Base-by-base conservation (phyloP, 2,797 vertebrate genomes). In the Pyrrhura leucotis region DNA sequence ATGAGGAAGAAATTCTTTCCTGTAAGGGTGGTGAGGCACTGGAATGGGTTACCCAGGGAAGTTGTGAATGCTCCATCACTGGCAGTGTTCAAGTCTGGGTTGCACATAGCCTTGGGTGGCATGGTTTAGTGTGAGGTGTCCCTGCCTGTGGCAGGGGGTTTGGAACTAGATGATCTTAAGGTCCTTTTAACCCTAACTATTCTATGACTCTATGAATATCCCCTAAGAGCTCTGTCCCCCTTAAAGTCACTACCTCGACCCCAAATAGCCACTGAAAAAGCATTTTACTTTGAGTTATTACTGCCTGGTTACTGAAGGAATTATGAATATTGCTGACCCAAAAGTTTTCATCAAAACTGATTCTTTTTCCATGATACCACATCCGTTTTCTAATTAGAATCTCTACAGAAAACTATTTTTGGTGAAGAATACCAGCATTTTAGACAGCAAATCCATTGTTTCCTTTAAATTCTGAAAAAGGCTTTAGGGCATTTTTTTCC, bases 361-460 rank as follows among this genome's bases (percentile, higher is more conserved):
- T 54, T 74, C 53, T 87, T 91, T 66, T 3, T 1, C 62, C 33
- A 26, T 44, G 22, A 68, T 56, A 77, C 10, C 0, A 0, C 37
- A 68, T 23, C 25, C 18, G 11, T 79, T 89, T 89, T 76, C 74
- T 85, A 92, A 90, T 73, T 85, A 83, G n/a, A 91, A 66, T 16
- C 28, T 67, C 80, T 53, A 12, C 37, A 88, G 44, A 92, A 94
- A 87, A 48, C 10, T 29, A 14, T 13, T 84, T 74, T 66, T 69
- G 50, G 22, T 66, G 28, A 51, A 44, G 26, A 72, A 54, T 10
- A 23, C 6, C 35, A 42, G 22, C 71, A 42, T 72, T 69, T 56
- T 28, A 31, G 40, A 85, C 8, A 31, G 40, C 77, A 92, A 91
- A 81, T 10, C 16, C 37, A 78, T 25, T 62, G 51, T 23, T 53